Evolutionary conservation across 1,140 invertebrate species (phyloP), one percentile per base, ranked within the genome.

Genomic region (Megalonaias nervosa): DNA sequence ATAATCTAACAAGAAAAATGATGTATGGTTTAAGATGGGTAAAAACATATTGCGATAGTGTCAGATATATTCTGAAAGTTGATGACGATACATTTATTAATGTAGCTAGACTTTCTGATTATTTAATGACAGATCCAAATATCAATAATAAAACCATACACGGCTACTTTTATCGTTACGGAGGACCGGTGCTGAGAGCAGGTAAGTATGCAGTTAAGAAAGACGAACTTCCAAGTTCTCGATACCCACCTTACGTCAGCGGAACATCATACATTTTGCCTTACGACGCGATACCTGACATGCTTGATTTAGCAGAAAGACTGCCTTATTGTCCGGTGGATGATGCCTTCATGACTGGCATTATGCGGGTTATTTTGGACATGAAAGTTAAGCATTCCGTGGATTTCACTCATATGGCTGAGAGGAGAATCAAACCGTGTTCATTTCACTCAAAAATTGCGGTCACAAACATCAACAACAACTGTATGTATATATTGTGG

Each of bases 1-100:
- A 69, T 69, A 69, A 59, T n/a, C 23, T 69, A 69, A 48, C 26
- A n/a, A 57, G 56, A 19, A 69, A 69, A 69, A 69, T 69, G 67
- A 23, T 69, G 19, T n/a, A 69, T 57, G 67, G 16, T 57, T 31
- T 69, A 14, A 56, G 26, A 57, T 69, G 67, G 67, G 13, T 59
- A 57, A 57, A 57, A 15, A 17, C n/a, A 19, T 57, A 69, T 21
- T 69, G 67, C n/a, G 31, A 57, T 0, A 17, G 26, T 12, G 19
- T 55, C 14, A 69, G 4, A 21, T 69, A 69, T 57, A 57, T 69
- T 14, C 12, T 69, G 6, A 69, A 69, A 55, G 17, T 23, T 56
- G 67, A 59, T 23, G 67, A 69, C 0, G 56, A 69, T 23, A 55
- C 55, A n/a, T 69, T 69, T 57, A 23, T 69, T 31, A 26, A 69